Conservation (phyloP, 1,140 invertebrate species). For the Idris sp. region DNA sequence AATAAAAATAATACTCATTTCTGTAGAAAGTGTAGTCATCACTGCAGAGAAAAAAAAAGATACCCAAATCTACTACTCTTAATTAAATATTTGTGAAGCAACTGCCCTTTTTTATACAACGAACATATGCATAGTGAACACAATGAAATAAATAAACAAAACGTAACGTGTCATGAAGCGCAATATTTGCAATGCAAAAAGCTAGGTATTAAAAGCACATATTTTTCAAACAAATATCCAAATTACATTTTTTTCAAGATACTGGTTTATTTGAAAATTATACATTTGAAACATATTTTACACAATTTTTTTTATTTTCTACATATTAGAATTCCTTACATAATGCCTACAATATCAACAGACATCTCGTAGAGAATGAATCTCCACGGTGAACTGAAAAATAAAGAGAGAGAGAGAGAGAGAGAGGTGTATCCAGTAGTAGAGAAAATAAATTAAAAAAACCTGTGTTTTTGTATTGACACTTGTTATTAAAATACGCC, state of each 20-base stretch:
- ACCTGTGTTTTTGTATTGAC: conserved; percentile 41
- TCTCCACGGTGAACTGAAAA: conserved; percentile 48
- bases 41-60: no score
- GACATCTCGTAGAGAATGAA: conserved; percentile 25
- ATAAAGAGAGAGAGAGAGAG: background rate
- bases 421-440: conserved; percentile 7
- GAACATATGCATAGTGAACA: no score
- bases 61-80: no score
- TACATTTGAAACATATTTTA: conserved; percentile 61
- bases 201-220: conserved; percentile 5
- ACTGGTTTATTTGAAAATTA: conserved; percentile 60
- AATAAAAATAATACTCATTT: no score
- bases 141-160: background rate
- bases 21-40: no score
- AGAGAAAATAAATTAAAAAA: conserved; percentile 61
- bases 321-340: conserved; percentile 54
- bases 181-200: background rate
- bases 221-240: conserved; percentile 3
- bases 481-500: conserved; percentile 56
- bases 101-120: no score
- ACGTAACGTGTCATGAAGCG: background rate
- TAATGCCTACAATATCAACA: conserved; percentile 47
- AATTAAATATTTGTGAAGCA: no score
- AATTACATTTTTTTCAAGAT: conserved; percentile 31
- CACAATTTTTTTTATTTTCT: conserved; percentile 49